phyloP scores from a whole-genome alignment of 2,113 vertebrate genomes.

The Pangasianodon hypophthalmus region DNA sequence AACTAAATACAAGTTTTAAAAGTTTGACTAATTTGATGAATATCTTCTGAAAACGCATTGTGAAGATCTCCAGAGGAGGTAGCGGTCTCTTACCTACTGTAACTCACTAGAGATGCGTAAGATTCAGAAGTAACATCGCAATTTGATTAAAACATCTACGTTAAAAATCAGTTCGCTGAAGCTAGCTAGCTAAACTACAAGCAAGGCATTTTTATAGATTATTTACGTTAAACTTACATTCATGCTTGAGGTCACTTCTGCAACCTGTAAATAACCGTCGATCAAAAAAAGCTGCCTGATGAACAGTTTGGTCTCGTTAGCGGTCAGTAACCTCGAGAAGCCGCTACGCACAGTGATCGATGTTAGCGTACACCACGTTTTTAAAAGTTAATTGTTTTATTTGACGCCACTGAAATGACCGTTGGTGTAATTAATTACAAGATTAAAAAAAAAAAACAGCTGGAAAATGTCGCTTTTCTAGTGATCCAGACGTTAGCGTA shows the following conservation, averaged over 20 bases:
- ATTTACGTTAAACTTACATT: neutral
- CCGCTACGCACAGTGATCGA: neutral
- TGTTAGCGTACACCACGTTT: too few relatives aligned
- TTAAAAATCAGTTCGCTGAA: neutral
- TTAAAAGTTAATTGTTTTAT: neutral
- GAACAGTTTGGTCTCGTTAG: slow-evolving; percentile 7
- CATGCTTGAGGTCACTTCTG: neutral
- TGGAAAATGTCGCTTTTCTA: too few relatives aligned
- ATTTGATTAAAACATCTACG: neutral
- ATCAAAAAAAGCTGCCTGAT: neutral
- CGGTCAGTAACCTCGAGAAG: neutral
- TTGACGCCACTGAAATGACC: neutral
- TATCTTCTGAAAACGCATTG: neutral
- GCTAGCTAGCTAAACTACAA: neutral
- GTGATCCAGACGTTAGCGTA: too few relatives aligned
- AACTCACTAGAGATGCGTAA: neutral
- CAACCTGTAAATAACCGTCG: neutral
- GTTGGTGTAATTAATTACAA: too few relatives aligned
- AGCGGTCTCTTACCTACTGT: neutral
- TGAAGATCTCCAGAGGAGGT: neutral
- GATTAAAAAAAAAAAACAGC: too few relatives aligned
- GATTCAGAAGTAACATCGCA: neutral
- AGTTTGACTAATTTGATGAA: neutral
- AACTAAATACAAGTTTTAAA: neutral
- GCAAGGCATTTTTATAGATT: neutral